Percentiles rank a stretch among this genome's conserved stretches.
Conservation (phyloP, 2,888 invertebrate genomes). For the Tenthredo notha region DNA sequence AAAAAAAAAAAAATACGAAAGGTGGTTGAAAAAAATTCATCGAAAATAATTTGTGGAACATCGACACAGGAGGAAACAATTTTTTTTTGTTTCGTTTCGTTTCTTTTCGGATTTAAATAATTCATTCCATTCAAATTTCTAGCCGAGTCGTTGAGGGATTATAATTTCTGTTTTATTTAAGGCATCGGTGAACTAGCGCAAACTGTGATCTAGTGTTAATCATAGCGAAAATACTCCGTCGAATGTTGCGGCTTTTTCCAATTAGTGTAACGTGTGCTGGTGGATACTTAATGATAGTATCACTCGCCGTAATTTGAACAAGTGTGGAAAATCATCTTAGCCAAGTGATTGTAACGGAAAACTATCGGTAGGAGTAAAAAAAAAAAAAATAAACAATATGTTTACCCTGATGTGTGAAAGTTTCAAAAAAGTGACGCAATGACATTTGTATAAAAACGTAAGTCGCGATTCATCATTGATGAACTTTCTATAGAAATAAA, state of each 20-base stretch:
- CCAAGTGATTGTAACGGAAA: not conserved
- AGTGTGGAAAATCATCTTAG: not conserved
- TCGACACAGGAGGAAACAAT: not conserved
- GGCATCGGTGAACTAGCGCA: not conserved
- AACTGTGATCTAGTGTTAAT: not conserved
- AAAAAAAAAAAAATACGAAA: not conserved
- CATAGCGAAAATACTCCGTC: not conserved
- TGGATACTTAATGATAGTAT: not conserved
- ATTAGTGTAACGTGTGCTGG: not conserved
- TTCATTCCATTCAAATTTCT: not conserved
- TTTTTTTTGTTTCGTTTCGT: not conserved
- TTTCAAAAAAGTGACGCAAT: not conserved
- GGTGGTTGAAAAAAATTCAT: not conserved
- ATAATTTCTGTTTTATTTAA: not conserved
- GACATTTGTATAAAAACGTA: not conserved
- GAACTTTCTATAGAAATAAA: not conserved
- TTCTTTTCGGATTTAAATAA: not conserved
- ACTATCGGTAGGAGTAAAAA: not conserved
- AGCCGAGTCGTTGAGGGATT: not conserved
- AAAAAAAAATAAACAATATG: slow-evolving; percentile 5
- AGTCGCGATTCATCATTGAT: not conserved
- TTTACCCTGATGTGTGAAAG: not conserved
- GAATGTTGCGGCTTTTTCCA: not conserved
- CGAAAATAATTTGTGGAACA: not conserved
- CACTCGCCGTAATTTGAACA: not conserved